A percentile compares a stretch with the other conserved stretches of the same genome.
phyloP scores from a whole-genome alignment of 2,888 invertebrate genomes.

The Autographa gamma region DNA sequence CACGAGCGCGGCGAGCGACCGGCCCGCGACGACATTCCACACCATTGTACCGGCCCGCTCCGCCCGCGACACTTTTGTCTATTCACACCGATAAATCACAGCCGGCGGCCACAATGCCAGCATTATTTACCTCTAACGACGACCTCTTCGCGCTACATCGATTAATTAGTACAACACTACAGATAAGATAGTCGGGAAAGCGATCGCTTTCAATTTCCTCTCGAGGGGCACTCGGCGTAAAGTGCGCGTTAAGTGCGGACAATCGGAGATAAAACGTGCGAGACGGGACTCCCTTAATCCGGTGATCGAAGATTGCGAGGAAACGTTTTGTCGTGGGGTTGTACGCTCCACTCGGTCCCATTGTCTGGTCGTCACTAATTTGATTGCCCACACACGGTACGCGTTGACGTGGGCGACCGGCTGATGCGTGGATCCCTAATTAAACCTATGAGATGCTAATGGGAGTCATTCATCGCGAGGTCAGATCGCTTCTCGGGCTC shows the following conservation, averaged over 20 bases:
- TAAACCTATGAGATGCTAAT: constrained; percentile 84
- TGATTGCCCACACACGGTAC: constrained; percentile 82
- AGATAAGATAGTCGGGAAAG: constrained; percentile 88
- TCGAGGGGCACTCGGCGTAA: constrained; percentile 88
- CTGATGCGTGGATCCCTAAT: constrained; percentile 81
- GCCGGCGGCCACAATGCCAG: constrained; percentile 78
- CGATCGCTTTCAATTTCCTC: constrained; percentile 89
- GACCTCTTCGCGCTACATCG: constrained; percentile 82
- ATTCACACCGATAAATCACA: constrained; percentile 87
- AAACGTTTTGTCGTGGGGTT: constrained; percentile 89
- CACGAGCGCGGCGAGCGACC: constrained; percentile 81
- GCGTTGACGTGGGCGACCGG: constrained; percentile 77
- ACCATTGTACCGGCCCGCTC: constrained; percentile 84
- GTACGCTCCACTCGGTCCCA: constrained; percentile 79
- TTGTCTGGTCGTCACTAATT: constrained; percentile 85
- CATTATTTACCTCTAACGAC: constrained; percentile 87
- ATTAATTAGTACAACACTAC: constrained; percentile 88
- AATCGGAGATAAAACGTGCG: constrained; percentile 89
- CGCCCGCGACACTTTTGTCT: constrained; percentile 88
- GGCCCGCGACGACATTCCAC: constrained; percentile 86
- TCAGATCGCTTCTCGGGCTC: constrained; percentile 67
- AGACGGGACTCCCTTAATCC: constrained; percentile 88
- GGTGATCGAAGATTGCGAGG: constrained; percentile 89
- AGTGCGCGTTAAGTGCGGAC: constrained; percentile 89
- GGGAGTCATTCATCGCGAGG: constrained; percentile 78